Evolutionary conservation across 1,140 invertebrate species (phyloP), one percentile per base, ranked within the genome.

Genomic region (Drosophila bocki): DNA sequence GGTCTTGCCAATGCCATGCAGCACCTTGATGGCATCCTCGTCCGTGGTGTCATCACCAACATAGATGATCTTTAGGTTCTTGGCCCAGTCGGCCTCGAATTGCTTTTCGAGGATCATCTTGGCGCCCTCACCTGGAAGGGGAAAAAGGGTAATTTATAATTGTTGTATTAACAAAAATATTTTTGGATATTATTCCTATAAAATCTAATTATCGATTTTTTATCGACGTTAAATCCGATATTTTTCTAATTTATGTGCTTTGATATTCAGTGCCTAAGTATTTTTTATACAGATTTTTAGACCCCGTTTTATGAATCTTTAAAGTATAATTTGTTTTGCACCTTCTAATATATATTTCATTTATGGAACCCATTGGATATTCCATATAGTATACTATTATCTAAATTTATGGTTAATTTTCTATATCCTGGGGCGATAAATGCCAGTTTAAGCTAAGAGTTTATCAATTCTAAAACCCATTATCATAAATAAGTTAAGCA

Each of bases 51-150:
- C 97, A 92, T 98, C 97, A 61, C 97, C 97, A 48, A 95, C 97
- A 85, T 97, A 98, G 82, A 98, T 96, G 82, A 98, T 97, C 75
- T 97, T 95, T 67, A 98, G 96, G 58, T 97, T 95, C 93, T 98
- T 97, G 83, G 96, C 96, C 97, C 97, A 98, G 91, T 98, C 97
- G 7, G 97, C 94, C 22, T 97, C 97, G 93, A 98, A 98, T 1
- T 97, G 96, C 15, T 97, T 98, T 70, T 97, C 95, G 54, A 98
- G 92, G 79, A 98, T 98, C 92, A 98, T 98, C 82, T 98, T 97
- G 4, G 96, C 97, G 41, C 97, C 97, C 68, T 97, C 95, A 78
- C 96, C 94, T 95, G 54, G 1, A 90, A 85, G 78, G 6, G 42
- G 1, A 8, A 47, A 48, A 3, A n/a, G 6, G 19, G 19, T 11